Conservation (phyloP, 2,113 vertebrate species). For the Labrus mixtus region DNA sequence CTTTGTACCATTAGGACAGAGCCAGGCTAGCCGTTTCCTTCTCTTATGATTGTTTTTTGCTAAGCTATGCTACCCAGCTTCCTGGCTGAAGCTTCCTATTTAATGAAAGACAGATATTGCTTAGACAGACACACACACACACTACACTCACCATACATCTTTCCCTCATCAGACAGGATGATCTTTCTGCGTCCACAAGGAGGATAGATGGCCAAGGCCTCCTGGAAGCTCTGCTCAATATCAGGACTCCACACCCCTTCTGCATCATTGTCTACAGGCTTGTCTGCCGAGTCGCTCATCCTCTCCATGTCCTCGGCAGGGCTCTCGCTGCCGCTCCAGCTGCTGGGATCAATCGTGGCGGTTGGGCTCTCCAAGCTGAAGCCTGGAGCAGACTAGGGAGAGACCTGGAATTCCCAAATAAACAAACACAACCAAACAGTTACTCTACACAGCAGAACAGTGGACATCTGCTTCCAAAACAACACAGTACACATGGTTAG, state of each 20-base stretch:
- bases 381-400: slow-evolving; percentile 94
- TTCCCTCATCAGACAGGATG: slow-evolving; percentile 99
- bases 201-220: slow-evolving; percentile 98
- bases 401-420: slow-evolving; percentile 87
- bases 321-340: slow-evolving; percentile 99
- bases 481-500: slow-evolving; percentile 25
- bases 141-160: slow-evolving; percentile 99
- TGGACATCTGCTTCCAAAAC: slow-evolving; percentile 38
- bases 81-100: neutral
- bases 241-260: slow-evolving; percentile 99
- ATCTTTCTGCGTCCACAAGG: slow-evolving; percentile 99
- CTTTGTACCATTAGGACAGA: neutral
- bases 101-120: neutral
- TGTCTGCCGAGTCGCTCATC: slow-evolving; percentile 98
- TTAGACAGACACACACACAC: neutral
- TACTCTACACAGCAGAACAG: slow-evolving; percentile 45
- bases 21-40: neutral
- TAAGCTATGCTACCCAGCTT: slow-evolving; percentile 4
- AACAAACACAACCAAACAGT: slow-evolving; percentile 53
- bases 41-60: neutral
- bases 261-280: slow-evolving; percentile 97
- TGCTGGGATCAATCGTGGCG: slow-evolving; percentile 98
- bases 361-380: slow-evolving; percentile 94
- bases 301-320: slow-evolving; percentile 99
- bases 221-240: slow-evolving; percentile 99